Conservation (phyloP, 2,888 invertebrate species). For the Opisthograptis luteolata region DNA sequence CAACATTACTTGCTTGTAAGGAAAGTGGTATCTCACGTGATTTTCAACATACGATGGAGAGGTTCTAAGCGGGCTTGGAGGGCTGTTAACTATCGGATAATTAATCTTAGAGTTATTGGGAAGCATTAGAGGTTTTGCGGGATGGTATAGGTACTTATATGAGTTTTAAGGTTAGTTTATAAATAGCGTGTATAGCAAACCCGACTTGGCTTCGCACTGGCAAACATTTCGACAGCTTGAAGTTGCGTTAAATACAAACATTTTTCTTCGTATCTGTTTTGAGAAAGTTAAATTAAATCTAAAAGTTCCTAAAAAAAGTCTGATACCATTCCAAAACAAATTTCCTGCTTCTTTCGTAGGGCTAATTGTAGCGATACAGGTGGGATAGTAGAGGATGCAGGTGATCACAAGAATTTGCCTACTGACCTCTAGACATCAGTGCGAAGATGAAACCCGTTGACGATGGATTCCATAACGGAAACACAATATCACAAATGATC, state of each 20-base stretch:
- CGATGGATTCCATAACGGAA: background rate
- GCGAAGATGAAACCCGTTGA: no score
- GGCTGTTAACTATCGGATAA: constrained; percentile 47
- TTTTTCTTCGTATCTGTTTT: no score
- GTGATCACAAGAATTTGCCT: background rate
- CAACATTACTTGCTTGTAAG: constrained; percentile 19
- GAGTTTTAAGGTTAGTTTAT: no score
- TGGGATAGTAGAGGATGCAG: no score
- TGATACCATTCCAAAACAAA: constrained; percentile 33
- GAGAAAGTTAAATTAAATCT: no score
- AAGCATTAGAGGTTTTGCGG: constrained; percentile 12
- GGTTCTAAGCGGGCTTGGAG: constrained; percentile 38
- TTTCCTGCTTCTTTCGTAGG: constrained; percentile 29
- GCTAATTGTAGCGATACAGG: constrained; percentile 19
- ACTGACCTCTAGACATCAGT: background rate
- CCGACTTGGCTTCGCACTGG: no score
- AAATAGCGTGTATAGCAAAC: no score
- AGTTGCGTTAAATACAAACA: no score
- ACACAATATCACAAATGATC: background rate
- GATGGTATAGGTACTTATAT: no score
- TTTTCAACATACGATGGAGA: constrained; percentile 42
- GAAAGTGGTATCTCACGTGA: constrained; percentile 45
- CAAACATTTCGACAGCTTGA: no score
- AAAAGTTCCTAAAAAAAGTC: constrained; percentile 22
- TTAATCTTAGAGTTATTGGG: constrained; percentile 43